These are phyloP conservation scores for Cerastoderma edule DNA, from an alignment of 2,888 invertebrate species.

Conservation along the genomic window DNA sequence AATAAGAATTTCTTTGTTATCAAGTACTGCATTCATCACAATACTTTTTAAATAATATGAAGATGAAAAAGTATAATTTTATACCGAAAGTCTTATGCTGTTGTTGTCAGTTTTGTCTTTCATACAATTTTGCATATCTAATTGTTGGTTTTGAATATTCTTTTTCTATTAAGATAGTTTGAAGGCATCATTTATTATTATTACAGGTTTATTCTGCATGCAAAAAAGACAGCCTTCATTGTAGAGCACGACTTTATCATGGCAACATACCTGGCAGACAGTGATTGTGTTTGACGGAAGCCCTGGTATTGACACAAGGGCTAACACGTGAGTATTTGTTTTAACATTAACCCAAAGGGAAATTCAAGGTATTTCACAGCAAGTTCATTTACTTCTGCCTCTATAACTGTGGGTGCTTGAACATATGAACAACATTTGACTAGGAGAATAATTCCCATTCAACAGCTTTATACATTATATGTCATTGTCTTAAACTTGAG, in stretches of 20 bases:
- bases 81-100: too few relatives aligned
- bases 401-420: not conserved
- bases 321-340: conserved; percentile 87
- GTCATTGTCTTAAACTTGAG: too few relatives aligned
- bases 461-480: too few relatives aligned
- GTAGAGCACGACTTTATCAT: conserved; percentile 99
- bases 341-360: not conserved
- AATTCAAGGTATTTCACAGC: not conserved
- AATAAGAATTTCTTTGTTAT: too few relatives aligned
- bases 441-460: not conserved
- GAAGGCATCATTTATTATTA: too few relatives aligned
- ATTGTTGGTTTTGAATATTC: not conserved
- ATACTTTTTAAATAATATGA: too few relatives aligned
- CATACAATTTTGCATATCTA: too few relatives aligned
- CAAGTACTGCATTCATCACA: too few relatives aligned
- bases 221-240: conserved; percentile 99
- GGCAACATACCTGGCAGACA: conserved; percentile 99
- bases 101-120: too few relatives aligned
- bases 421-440: not conserved
- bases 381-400: not conserved
- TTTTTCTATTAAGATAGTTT: too few relatives aligned
- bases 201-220: conserved; percentile 95
- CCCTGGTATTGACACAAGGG: conserved; percentile 94
- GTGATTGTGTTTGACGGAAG: conserved; percentile 99
- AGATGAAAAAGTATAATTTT: too few relatives aligned